Evolutionary conservation across 2,113 vertebrate genomes (phyloP), one percentile per base, ranked within the genome.

Genomic region (Peromyscus californicus): DNA sequence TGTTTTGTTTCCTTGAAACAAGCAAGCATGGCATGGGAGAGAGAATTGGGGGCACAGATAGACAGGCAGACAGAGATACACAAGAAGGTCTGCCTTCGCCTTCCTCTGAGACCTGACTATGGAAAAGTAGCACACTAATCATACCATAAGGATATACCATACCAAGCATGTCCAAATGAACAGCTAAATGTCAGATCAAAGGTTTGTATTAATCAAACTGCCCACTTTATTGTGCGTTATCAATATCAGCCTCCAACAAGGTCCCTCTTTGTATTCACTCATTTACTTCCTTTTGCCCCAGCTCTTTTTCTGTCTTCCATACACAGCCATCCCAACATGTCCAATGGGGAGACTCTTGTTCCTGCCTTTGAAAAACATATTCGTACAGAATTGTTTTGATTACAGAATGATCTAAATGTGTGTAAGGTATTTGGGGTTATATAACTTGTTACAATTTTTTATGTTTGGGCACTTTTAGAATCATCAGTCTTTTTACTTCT

Each of bases 381-480:
- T 75, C 78, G 85, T 65, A 7, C 12, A 72, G 90, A 91, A 65
- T 61, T 24, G 12, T n/a, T 93, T 85, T 80, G 48, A 82, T n/a
- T 93, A 69, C 26, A 51, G 7, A 67, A 74, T 88, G 76, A 84
- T 85, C 84, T 45, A 90, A 97, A 80, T 75, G 15, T 7, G 33
- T 67, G 4, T 67, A 51, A 79, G 29, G 51, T 76, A 42, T 36
- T 74, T 74, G 63, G 19, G 24, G 11, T 79, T 59, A 45, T 10
- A 45, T 76, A 69, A 67, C 19, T 72, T 36, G 61, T 54, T 61
- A 70, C 0, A 51, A 51, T 3, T 82, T 86, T 57, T 75, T 63
- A 31, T 79, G 93, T 87, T 65, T 88, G 95, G 48, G 59, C 12
- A 74, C 80, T 48, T 78, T 65, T 33, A 63, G 29, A 42, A 9